Conservation (phyloP, 2,888 invertebrate species). For the Drosophila algonquin region DNA sequence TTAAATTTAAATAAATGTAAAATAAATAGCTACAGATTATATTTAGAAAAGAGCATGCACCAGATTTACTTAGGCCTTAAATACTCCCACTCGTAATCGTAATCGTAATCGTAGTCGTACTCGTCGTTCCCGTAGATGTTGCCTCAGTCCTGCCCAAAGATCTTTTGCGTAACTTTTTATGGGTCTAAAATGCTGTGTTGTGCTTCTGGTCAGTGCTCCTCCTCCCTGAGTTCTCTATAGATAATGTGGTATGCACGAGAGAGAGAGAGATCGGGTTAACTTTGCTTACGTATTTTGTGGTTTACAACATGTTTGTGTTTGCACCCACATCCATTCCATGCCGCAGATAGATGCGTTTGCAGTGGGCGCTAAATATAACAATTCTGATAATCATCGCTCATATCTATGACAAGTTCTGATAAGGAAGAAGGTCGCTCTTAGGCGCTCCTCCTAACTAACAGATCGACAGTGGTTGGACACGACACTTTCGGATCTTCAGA, state of each 20-base stretch:
- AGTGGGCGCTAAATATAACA: slow-evolving; percentile 56
- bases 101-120: no score
- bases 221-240: slow-evolving; percentile 22
- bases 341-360: slow-evolving; percentile 41
- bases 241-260: slow-evolving; percentile 46
- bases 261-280: slow-evolving; percentile 18
- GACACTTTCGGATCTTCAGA: slow-evolving; percentile 3
- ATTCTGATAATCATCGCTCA: slow-evolving; percentile 6
- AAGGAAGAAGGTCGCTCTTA: slow-evolving; percentile 1
- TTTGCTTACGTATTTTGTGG: slow-evolving; percentile 56
- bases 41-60: neutral
- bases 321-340: slow-evolving; percentile 35
- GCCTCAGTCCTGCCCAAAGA: neutral
- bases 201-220: slow-evolving; percentile 15
- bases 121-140: neutral
- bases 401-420: slow-evolving; percentile 25
- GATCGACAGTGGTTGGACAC: slow-evolving; percentile 6
- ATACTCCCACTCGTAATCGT: no score
- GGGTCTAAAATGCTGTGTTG: neutral
- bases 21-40: neutral
- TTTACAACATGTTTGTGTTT: slow-evolving; percentile 64
- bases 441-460: neutral
- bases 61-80: neutral
- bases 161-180: slow-evolving; percentile 1
- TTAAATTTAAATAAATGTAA: neutral